Percentiles rank a stretch among this genome's conserved stretches.
These are phyloP conservation scores for Eriosoma lanigerum DNA, from an alignment of 1,140 invertebrate species.

Conservation along the genomic window DNA sequence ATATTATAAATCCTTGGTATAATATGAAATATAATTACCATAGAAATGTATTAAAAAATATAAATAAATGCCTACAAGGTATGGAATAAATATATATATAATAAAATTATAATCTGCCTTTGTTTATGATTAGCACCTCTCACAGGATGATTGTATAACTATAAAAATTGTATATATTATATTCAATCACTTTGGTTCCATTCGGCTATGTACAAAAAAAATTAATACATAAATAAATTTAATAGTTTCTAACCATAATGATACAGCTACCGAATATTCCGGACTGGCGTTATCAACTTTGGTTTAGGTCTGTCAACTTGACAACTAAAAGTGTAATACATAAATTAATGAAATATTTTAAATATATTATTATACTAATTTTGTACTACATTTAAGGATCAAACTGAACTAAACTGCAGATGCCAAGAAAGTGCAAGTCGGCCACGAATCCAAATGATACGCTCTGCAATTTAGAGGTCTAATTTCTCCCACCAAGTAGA, in stretches of 20 bases:
- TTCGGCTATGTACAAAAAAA: conserved; percentile 46
- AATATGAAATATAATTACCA: neutral
- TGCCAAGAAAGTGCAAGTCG: no score
- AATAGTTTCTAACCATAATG: conserved; percentile 46
- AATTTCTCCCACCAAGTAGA: no score
- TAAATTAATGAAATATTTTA: neutral
- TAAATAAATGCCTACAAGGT: neutral
- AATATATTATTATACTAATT: no score
- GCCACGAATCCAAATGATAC: no score
- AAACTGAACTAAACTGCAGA: no score
- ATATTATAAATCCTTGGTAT: neutral
- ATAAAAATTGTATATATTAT: conserved; percentile 13
- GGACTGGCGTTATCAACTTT: conserved; percentile 44
- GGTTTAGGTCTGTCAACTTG: conserved; percentile 48
- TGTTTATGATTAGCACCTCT: conserved; percentile 33
- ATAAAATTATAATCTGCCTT: conserved; percentile 39
- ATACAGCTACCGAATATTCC: conserved; percentile 28
- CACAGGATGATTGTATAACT: conserved; percentile 40
- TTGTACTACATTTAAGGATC: no score
- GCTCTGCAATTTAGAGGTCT: no score
- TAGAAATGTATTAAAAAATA: neutral
- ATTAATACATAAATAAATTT: conserved; percentile 48
- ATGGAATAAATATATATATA: conserved; percentile 6
- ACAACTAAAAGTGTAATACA: conserved; percentile 33
- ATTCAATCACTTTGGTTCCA: conserved; percentile 47